These are phyloP conservation scores for Amphipyra berbera DNA, from an alignment of 2,888 invertebrate genomes.

Conservation along the genomic window DNA sequence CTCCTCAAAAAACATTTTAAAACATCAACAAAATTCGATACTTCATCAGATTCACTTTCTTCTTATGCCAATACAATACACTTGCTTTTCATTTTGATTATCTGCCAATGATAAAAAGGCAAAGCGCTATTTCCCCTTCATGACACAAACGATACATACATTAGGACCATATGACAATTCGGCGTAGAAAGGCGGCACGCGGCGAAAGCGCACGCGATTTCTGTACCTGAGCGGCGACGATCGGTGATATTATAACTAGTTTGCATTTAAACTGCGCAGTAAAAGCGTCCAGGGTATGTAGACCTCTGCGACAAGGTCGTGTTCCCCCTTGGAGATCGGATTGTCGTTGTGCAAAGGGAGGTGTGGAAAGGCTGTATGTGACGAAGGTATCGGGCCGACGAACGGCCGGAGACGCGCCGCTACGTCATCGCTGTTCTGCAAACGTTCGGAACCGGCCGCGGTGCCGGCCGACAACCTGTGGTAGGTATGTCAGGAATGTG, in stretches of 20 bases:
- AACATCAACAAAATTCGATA: slow-evolving; percentile 11
- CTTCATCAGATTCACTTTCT: slow-evolving; percentile 23
- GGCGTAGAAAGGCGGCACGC: slow-evolving; percentile 64
- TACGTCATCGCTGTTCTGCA: slow-evolving; percentile 77
- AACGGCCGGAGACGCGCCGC: slow-evolving; percentile 70
- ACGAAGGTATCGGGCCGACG: slow-evolving; percentile 68
- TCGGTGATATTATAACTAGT: slow-evolving; percentile 61
- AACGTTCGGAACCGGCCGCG: slow-evolving; percentile 82
- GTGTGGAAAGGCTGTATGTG: slow-evolving; percentile 58
- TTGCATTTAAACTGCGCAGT: slow-evolving; percentile 60
- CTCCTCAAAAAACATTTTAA: slow-evolving; percentile 6
- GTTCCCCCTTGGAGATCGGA: slow-evolving; percentile 53
- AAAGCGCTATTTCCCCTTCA: slow-evolving; percentile 49
- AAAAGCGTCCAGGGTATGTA: slow-evolving; percentile 49
- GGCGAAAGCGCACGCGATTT: slow-evolving; percentile 68
- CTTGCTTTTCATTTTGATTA: slow-evolving; percentile 39
- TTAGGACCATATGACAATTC: slow-evolving; percentile 63
- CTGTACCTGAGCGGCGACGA: slow-evolving; percentile 49
- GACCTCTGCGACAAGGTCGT: slow-evolving; percentile 58
- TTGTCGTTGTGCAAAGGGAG: slow-evolving; percentile 48
- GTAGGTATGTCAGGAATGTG: slow-evolving; percentile 85
- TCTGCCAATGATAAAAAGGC: slow-evolving; percentile 53
- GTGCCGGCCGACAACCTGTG: slow-evolving; percentile 84
- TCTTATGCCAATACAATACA: slow-evolving; percentile 10
- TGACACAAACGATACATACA: slow-evolving; percentile 45